These are phyloP conservation scores for Hippocampus guttulatus DNA, from an alignment of 2,113 vertebrate genomes.

Conservation along the genomic window DNA sequence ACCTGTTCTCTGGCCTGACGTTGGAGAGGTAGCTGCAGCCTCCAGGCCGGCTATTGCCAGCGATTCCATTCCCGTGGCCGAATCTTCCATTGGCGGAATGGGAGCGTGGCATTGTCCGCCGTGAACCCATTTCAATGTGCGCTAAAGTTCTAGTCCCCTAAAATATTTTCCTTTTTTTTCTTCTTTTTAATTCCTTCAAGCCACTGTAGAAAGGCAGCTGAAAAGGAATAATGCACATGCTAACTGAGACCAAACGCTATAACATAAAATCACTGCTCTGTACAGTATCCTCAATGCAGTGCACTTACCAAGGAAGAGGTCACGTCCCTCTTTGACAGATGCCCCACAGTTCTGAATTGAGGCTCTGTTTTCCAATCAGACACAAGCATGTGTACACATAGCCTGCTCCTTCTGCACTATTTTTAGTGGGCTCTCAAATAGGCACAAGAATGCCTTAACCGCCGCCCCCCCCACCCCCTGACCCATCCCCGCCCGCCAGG, in stretches of 20 bases:
- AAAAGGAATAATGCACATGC: constrained; percentile 5
- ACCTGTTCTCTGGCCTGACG: constrained; percentile 86
- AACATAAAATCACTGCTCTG: not conserved
- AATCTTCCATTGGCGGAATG: constrained; percentile 59
- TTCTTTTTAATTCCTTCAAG: not conserved
- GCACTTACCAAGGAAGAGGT: constrained; percentile 61
- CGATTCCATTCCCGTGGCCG: constrained; percentile 52
- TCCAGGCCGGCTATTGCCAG: constrained; percentile 59
- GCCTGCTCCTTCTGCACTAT: constrained; percentile 57
- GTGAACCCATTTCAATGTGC: constrained; percentile 73
- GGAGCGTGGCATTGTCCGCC: constrained; percentile 66
- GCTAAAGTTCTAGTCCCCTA: constrained; percentile 1
- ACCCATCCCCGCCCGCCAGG: constrained; percentile 20
- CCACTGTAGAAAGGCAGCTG: constrained; percentile 4
- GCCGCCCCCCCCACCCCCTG: constrained; percentile 37
- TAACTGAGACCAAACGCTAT: not conserved
- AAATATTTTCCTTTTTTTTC: constrained; percentile 3
- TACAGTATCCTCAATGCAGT: constrained; percentile 7
- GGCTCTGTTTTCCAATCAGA: constrained; percentile 72
- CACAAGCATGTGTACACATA: constrained; percentile 64
- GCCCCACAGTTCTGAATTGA: constrained; percentile 57
- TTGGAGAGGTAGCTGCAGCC: constrained; percentile 81
- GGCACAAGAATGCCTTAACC: constrained; percentile 53
- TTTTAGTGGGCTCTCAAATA: constrained; percentile 75
- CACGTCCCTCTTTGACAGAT: constrained; percentile 60